Conservation (phyloP, 1,140 invertebrate genomes). For the Metopolophium dirhodum region DNA sequence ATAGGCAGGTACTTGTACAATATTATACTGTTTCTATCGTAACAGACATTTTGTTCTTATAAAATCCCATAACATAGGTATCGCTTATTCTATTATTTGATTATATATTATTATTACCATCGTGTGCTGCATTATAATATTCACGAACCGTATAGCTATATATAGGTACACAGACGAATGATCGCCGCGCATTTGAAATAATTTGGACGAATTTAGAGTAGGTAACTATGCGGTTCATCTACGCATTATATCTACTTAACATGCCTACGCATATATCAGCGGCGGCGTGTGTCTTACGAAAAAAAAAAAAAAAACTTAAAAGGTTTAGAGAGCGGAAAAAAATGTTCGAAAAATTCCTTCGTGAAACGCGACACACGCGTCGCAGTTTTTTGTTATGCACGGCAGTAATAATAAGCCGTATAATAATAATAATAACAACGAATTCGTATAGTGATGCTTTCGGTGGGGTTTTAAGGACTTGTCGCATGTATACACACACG, state of each 20-base stretch:
- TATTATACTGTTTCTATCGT: neutral
- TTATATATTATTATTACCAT: too few species aligned
- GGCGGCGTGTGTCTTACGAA: neutral
- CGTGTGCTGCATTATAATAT: too few species aligned
- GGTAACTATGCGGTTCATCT: neutral
- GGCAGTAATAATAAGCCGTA: neutral
- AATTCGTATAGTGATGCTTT: neutral
- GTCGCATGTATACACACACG: neutral
- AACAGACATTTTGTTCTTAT: neutral
- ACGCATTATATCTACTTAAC: neutral
- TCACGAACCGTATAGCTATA: too few species aligned
- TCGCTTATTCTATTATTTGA: too few species aligned
- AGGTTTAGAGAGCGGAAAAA: neutral
- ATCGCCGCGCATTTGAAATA: too few species aligned
- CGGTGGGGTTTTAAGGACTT: neutral
- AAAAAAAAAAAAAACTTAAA: neutral
- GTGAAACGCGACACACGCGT: neutral
- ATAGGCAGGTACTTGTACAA: neutral
- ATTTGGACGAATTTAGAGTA: neutral
- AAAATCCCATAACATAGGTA: neutral
- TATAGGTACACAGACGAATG: too few species aligned
- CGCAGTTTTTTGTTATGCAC: neutral
- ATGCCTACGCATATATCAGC: neutral
- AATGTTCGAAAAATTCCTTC: neutral
- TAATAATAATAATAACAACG: neutral